Base-by-base conservation (phyloP, 2,113 vertebrate species). In the Elephas maximus region DNA sequence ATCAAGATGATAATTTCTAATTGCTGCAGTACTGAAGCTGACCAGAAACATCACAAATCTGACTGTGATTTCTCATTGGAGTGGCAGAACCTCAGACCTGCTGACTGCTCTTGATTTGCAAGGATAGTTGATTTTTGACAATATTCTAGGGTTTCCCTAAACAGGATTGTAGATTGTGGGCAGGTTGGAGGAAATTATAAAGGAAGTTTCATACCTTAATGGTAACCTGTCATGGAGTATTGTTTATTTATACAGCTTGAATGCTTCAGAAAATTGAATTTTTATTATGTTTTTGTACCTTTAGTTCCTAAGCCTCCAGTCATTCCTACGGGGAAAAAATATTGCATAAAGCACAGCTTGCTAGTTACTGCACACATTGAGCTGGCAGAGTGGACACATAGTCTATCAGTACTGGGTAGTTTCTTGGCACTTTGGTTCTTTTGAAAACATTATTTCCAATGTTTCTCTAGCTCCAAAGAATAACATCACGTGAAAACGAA, bases 181-280 rank as follows among this genome's bases (percentile, higher is more conserved):
- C 63, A 92, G 77, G 69, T 41, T 80, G 84, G 80, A 83, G 69
- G 79, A 97, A 30, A 90, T 81, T 96, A 98, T 96, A 98, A 98
- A 97, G 33, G 65, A 91, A 30, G 87, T 93, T 86, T 97, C 81
- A 95, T 90, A 88, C 96, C 95, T 98, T 98, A 98, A 96, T 97
- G 92, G 97, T 96, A 98, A 97, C 80, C 0, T 0, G 44, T 77
- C 95, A 62, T 33, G 51, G 80, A 77, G 48, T 77, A 97, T 98
- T 96, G 81, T 98, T 98, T 96, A 95, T 95, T 96, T 97, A 97
- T 98, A 53, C 88, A 95, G 2, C 94, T 97, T 71, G 77, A 97
- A 98, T 97, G 97, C 93, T 96, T 98, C 89, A 92, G 92, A 98
- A 98, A 98, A 98, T 97, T 97, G 97, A 89, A 96, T 98, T 98